phyloP scores from a whole-genome alignment of 2,797 vertebrate genomes.

The Tympanoctomys barrerae region DNA sequence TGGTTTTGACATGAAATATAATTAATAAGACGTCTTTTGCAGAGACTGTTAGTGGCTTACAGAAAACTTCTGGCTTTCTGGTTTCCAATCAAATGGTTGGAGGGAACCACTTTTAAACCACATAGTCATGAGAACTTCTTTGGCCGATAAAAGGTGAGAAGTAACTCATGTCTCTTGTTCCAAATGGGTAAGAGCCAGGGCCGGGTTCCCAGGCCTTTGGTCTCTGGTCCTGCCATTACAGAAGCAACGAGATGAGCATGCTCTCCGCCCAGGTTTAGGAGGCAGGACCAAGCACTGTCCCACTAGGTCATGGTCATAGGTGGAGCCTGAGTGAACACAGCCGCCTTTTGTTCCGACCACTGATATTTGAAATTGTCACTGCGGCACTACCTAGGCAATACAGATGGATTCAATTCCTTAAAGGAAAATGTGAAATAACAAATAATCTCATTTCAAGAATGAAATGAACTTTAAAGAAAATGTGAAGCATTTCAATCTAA shows the following conservation, averaged over 20 bases:
- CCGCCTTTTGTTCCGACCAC: neutral
- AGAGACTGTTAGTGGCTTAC: neutral
- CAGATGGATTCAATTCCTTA: neutral
- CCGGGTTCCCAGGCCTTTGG: neutral
- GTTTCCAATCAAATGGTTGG: neutral
- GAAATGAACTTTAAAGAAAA: constrained; percentile 24
- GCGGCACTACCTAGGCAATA: neutral
- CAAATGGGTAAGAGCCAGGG: neutral
- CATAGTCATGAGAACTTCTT: neutral
- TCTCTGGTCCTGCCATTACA: neutral
- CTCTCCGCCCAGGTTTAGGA: neutral
- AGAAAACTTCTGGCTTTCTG: neutral
- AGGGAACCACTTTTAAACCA: neutral
- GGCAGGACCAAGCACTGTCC: neutral
- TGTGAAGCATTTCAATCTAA: neutral
- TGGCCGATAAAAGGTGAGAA: neutral
- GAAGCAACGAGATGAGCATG: neutral
- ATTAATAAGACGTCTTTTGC: neutral
- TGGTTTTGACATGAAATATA: neutral
- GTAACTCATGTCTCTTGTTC: neutral
- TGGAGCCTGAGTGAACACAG: neutral
- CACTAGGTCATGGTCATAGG: too few relatives aligned
- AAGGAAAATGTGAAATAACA: constrained; percentile 13
- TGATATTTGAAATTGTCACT: neutral
- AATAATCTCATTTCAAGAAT: neutral